Base-by-base conservation (phyloP, 2,113 vertebrate species). In the Oncorhynchus tshawytscha region DNA sequence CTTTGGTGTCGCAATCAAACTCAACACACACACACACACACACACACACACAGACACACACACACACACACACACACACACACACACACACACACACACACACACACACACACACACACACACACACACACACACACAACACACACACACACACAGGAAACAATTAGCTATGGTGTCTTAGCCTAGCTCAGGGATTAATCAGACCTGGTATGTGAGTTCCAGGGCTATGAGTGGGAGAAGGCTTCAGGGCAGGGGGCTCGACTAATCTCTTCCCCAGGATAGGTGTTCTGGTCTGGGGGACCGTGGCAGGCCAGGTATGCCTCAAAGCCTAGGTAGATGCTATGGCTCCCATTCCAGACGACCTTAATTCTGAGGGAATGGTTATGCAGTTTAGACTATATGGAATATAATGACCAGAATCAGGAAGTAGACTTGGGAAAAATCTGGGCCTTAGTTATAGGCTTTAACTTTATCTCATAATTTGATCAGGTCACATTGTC, bases 81-180 rank as follows among this genome's bases (percentile, higher is more conserved):
- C 15, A 71, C 48, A 71, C 24, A 71, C 25, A 51, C 70, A 70
- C 34, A 70, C n/a, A 48, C 39, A 49, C 18, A 29, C 39, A 70
- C 68, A 48, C 34, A 70, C 68, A 70, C 34, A 27, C 62, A 66
- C 34, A 25, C 31, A 45, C 70, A 71, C 16, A 57, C 39, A 54
- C 68, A 72, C 29, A 72, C 15, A 51, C 69, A 72, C 49, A 29
- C 15, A 71, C 49, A 34, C 6, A 64, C 25, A 16, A 65, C 62
- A 48, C 62, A 67, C 25, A 27, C 0, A 27, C 2, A 2, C 0
- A 27, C 25, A 2, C 20, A 0, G 6, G 77, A 82, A 71, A 70
- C 13, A 22, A 78, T 85, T 76, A 78, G 62, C 69, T 71, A 51
- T 76, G 72, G 74, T 84, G 51, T 78, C 69, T 31, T 2, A 2